Evolutionary conservation across 1,140 invertebrate genomes (phyloP).

Genomic region (Diprion similis): DNA sequence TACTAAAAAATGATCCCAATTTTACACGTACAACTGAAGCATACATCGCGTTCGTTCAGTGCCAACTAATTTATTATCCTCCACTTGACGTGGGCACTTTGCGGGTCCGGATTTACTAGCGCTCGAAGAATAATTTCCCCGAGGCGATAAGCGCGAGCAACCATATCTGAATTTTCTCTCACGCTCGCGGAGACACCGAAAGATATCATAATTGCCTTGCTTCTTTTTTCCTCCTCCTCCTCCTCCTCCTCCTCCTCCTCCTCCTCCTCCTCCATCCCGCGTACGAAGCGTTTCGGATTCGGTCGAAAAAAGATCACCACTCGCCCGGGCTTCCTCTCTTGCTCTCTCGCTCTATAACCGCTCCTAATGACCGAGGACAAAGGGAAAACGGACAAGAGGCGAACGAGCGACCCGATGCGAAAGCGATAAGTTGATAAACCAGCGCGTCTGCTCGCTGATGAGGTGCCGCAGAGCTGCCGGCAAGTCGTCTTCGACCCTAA

Average conservation of each 20-base stretch:
- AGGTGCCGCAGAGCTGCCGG: neutral
- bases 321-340: neutral
- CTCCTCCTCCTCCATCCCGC: no score
- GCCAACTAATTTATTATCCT: neutral
- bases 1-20: conserved; percentile 8
- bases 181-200: conserved; percentile 24
- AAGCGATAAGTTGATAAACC: conserved; percentile 5
- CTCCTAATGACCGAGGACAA: neutral
- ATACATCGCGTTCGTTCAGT: neutral
- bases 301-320: no score
- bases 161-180: no score
- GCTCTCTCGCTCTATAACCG: neutral
- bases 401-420: neutral
- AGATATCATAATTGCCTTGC: conserved; percentile 36
- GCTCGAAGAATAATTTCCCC: no score
- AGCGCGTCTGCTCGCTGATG: neutral
- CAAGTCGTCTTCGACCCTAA: neutral
- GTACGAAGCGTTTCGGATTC: no score
- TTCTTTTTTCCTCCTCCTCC: no score
- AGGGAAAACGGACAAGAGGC: neutral
- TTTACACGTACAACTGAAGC: neutral
- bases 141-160: no score
- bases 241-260: no score
- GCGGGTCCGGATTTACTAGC: no score
- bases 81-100: no score